These are phyloP conservation scores for Eulimnadia texana DNA, from an alignment of 1,140 invertebrate genomes.

Conservation along the genomic window DNA sequence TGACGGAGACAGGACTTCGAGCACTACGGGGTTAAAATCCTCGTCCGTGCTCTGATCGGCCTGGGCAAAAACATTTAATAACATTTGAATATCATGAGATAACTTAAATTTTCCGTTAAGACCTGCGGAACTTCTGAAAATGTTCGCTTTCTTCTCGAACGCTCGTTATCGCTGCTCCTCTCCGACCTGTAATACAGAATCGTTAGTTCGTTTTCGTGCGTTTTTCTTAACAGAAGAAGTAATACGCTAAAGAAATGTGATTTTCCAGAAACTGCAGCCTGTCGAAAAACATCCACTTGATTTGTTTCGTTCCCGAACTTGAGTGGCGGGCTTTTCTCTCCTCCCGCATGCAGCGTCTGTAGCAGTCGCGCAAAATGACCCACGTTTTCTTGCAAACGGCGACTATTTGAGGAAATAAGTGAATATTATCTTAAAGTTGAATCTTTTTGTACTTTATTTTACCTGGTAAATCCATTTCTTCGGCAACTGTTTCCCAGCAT, in stretches of 20 bases:
- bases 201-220: background rate
- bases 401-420: background rate
- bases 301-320: background rate
- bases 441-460: background rate
- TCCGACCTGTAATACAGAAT: background rate
- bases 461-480: background rate
- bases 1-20: no score
- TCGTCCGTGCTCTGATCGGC: no score
- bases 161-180: background rate
- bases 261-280: background rate
- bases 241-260: background rate
- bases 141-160: no score
- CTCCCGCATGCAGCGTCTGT: background rate
- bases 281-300: background rate
- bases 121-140: no score
- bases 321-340: background rate
- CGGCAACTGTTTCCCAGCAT: background rate
- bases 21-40: no score
- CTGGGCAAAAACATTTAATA: no score
- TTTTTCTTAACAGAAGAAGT: background rate
- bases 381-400: background rate
- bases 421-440: background rate
- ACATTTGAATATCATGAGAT: no score
- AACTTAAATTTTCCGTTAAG: no score
- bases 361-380: background rate